Conservation (phyloP, 2,888 invertebrate species). For the Parapristionchus giblindavisi region DNA sequence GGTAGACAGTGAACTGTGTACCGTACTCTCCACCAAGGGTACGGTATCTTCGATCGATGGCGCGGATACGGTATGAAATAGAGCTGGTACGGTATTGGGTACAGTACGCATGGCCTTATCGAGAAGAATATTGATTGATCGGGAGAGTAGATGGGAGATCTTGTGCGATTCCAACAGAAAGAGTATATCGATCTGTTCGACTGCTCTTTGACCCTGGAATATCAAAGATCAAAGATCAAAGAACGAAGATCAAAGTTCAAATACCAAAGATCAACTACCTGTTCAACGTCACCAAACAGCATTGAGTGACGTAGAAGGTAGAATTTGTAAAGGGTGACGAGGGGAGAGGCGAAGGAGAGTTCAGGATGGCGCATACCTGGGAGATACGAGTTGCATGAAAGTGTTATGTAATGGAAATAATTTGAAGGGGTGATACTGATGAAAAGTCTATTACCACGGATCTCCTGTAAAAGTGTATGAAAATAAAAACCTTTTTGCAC, state of each 20-base stretch:
- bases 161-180: not conserved
- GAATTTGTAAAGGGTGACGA: conserved; percentile 47
- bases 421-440: too few relatives aligned
- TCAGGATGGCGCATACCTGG: not conserved
- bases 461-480: too few relatives aligned
- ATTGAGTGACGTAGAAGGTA: conserved; percentile 50
- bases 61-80: too few relatives aligned
- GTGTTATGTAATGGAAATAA: too few relatives aligned
- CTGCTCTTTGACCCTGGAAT: conserved; percentile 9
- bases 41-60: too few relatives aligned
- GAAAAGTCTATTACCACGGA: too few relatives aligned
- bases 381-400: too few relatives aligned
- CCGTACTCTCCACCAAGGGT: too few relatives aligned
- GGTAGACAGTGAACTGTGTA: too few relatives aligned
- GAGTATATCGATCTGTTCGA: conserved; percentile 10
- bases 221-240: not conserved
- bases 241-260: not conserved
- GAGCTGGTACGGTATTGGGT: too few relatives aligned
- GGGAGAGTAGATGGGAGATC: conserved; percentile 6
- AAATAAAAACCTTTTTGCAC: too few relatives aligned
- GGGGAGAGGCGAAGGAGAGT: conserved; percentile 43
- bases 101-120: too few relatives aligned
- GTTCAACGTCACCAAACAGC: conserved; percentile 33
- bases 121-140: not conserved
- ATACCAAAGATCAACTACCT: not conserved